Conservation (phyloP, 2,888 invertebrate species). For the Tineola bisselliella region DNA sequence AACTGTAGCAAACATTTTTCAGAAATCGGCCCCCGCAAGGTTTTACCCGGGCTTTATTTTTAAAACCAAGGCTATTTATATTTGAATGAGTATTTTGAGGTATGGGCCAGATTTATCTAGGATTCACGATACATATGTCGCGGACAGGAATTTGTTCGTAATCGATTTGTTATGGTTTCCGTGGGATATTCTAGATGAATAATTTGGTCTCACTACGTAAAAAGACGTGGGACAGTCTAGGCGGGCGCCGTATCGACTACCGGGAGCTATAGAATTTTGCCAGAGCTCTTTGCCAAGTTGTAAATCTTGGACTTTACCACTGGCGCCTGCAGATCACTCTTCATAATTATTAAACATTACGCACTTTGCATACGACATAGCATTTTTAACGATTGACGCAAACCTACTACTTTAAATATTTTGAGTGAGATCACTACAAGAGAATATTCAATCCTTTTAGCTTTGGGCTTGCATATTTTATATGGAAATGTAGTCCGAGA, state of each 20-base stretch:
- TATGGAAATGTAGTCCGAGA: not conserved
- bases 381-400: not conserved
- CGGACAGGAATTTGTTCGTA: not conserved
- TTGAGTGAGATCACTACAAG: no score
- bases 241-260: conserved; percentile 8
- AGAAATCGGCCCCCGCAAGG: conserved; percentile 27
- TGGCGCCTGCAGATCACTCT: conserved; percentile 4
- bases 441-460: no score
- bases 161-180: not conserved
- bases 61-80: conserved; percentile 30
- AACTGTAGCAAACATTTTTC: conserved; percentile 21
- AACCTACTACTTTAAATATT: not conserved
- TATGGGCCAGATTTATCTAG: not conserved
- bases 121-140: not conserved
- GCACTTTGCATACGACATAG: not conserved
- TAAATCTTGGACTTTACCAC: conserved; percentile 23
- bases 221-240: not conserved
- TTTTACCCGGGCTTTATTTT: conserved; percentile 29
- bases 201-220: not conserved
- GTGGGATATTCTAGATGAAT: not conserved
- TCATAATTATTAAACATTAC: not conserved
- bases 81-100: conserved; percentile 15
- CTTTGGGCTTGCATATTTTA: no score
- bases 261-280: not conserved
- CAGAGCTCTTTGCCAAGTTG: conserved; percentile 19